Evolutionary conservation across 2,888 invertebrate genomes (phyloP).

Genomic region (Epirrhoe tristata): DNA sequence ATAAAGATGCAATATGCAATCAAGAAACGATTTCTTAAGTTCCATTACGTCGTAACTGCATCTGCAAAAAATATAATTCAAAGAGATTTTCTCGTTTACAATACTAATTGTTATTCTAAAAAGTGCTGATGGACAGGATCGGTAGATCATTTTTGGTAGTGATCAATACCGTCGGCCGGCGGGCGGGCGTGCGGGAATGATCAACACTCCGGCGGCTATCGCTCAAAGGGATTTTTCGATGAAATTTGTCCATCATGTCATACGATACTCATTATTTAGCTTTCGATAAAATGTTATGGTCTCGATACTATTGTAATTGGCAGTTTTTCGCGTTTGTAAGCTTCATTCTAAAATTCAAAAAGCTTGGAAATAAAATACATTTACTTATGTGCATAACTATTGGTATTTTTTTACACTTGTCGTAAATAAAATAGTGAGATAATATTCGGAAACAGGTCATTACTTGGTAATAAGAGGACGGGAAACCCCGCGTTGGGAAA

Average conservation of each 20-base stretch:
- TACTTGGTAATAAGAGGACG: slow-evolving; percentile 55
- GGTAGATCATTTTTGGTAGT: slow-evolving; percentile 70
- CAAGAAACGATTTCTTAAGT: slow-evolving; percentile 34
- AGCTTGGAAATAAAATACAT: background rate
- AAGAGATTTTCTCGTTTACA: slow-evolving; percentile 30
- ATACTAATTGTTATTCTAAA: slow-evolving; percentile 38
- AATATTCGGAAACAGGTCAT: slow-evolving; percentile 50
- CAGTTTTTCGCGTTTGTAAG: slow-evolving; percentile 8
- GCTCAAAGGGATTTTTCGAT: slow-evolving; percentile 76
- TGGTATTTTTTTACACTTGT: slow-evolving; percentile 22
- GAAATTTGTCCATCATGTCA: slow-evolving; percentile 69
- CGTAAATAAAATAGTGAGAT: slow-evolving; percentile 37
- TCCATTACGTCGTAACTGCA: slow-evolving; percentile 31
- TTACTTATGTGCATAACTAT: slow-evolving; percentile 9
- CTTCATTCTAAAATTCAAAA: background rate
- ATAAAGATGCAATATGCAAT: slow-evolving; percentile 25
- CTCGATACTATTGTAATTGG: slow-evolving; percentile 1
- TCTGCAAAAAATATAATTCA: slow-evolving; percentile 27
- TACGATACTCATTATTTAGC: slow-evolving; percentile 62
- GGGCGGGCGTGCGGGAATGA: slow-evolving; percentile 77
- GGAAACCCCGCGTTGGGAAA: slow-evolving; percentile 70
- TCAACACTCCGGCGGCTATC: slow-evolving; percentile 75
- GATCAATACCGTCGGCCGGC: slow-evolving; percentile 57
- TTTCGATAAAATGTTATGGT: slow-evolving; percentile 41
- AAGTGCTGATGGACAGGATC: slow-evolving; percentile 46